Conservation (phyloP, 2,888 invertebrate genomes). For the Drosophila mercatorum region DNA sequence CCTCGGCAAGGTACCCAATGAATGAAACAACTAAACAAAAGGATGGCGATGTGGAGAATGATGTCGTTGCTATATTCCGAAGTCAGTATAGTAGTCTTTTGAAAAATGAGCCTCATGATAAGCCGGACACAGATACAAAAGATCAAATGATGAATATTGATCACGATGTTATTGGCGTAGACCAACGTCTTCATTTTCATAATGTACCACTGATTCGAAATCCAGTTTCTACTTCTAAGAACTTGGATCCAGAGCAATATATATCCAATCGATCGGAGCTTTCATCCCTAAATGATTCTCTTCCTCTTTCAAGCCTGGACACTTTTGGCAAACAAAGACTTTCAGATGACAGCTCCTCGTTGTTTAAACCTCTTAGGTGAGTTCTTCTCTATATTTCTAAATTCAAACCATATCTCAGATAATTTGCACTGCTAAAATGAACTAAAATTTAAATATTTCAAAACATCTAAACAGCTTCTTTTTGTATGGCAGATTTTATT, state of each 20-base stretch:
- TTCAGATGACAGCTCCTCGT: conserved; percentile 10
- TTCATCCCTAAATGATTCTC: background rate
- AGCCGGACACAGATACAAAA: background rate
- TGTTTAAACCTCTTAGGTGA: conserved; percentile 27
- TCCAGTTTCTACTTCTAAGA: background rate
- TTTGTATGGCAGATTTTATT: too few species aligned
- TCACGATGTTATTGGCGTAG: conserved; percentile 2
- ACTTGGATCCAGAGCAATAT: conserved; percentile 2
- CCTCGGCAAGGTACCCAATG: background rate
- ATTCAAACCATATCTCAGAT: background rate
- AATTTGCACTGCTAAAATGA: too few species aligned
- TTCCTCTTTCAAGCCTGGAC: background rate
- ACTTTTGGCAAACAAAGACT: conserved; percentile 9
- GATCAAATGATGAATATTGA: conserved; percentile 1
- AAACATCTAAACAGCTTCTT: too few species aligned
- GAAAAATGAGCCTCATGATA: conserved; percentile 11
- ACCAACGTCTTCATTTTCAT: conserved; percentile 4
- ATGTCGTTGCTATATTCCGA: background rate
- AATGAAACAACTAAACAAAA: background rate
- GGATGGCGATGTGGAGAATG: background rate
- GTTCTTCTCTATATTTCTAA: background rate
- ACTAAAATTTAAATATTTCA: too few species aligned
- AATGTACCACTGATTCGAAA: conserved; percentile 14
- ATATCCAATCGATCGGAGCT: conserved; percentile 10
- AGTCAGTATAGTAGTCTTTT: background rate